Evolutionary conservation across 1,140 invertebrate species (phyloP), one percentile per base, ranked within the genome.

Genomic region (Idris sp.): DNA sequence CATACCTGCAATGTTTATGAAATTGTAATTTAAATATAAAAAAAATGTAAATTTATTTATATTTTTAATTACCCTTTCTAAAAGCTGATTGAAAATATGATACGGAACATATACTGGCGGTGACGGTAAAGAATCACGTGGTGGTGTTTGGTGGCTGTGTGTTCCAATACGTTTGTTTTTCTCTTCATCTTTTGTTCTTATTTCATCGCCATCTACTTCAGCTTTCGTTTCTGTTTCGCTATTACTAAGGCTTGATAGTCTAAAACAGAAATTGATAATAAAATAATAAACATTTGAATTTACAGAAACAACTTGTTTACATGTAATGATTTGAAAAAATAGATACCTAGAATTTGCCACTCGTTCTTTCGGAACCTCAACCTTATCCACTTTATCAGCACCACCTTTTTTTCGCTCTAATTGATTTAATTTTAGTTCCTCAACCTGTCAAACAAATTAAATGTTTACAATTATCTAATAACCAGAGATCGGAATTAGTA

Each of bases 51-150:
- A n/a, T n/a, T n/a, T n/a, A n/a, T n/a, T n/a, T n/a, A n/a, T n/a
- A n/a, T n/a, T n/a, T n/a, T n/a, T n/a, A n/a, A n/a, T 81, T 76
- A 88, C 86, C 79, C 81, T 84, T 62, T 88, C 83, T 49, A 86
- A 61, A 26, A 88, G 69, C 77, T 87, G 81, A 74, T 68, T 83
- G 54, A 84, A 88, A 58, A 87, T 69, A 36, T 81, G 77, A 76
- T 85, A 88, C 14, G 86, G 84, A 54, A 88, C 85, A 73, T 80
- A 87, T 56, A 79, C 79, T 49, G 81, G 76, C 41, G 77, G 72
- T 38, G 78, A 64, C 30, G 78, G 53, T 28, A 75, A 48, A 30
- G 30, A 28, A 16, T 76, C 67, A 18, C 81, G 69, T 35, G 58
- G 69, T 38, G 43, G 31, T 25, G 26, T 61, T 26, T 61, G 77